phyloP scores from a whole-genome alignment of 1,140 invertebrate genomes.

The Meloidogyne floridensis region DNA sequence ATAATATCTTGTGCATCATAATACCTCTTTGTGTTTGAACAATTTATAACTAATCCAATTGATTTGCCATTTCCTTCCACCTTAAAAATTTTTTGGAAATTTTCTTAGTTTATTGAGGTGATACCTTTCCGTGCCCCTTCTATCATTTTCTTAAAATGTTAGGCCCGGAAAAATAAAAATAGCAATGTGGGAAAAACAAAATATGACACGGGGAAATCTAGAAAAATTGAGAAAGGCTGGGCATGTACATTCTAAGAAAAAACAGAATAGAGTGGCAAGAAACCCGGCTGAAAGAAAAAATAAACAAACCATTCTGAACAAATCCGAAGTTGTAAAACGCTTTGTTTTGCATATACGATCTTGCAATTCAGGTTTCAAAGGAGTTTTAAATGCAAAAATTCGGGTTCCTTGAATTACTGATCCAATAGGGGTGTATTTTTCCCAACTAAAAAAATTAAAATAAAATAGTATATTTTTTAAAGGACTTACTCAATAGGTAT shows the following conservation, averaged over 20 bases:
- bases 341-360: slow-evolving; percentile 68
- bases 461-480: neutral
- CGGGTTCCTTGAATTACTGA: slow-evolving; percentile 73
- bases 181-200: no score
- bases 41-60: slow-evolving; percentile 74
- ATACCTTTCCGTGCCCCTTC: no score
- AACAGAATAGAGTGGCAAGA: no score
- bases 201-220: no score
- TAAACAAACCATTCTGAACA: slow-evolving; percentile 46
- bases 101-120: no score
- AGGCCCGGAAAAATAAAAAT: no score
- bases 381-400: slow-evolving; percentile 79
- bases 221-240: no score
- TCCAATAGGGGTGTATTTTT: slow-evolving; percentile 74
- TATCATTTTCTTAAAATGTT: no score
- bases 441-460: slow-evolving; percentile 71
- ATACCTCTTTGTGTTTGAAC: slow-evolving; percentile 75
- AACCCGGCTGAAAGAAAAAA: neutral
- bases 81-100: neutral
- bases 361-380: slow-evolving; percentile 73
- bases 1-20: slow-evolving; percentile 68
- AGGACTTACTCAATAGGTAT: neutral
- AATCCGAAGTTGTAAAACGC: slow-evolving; percentile 51
- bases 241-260: no score
- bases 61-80: slow-evolving; percentile 69